Evolutionary conservation across 2,797 vertebrate species (phyloP), one percentile per base, ranked within the genome.

Genomic region (Eutrigla gurnardus): DNA sequence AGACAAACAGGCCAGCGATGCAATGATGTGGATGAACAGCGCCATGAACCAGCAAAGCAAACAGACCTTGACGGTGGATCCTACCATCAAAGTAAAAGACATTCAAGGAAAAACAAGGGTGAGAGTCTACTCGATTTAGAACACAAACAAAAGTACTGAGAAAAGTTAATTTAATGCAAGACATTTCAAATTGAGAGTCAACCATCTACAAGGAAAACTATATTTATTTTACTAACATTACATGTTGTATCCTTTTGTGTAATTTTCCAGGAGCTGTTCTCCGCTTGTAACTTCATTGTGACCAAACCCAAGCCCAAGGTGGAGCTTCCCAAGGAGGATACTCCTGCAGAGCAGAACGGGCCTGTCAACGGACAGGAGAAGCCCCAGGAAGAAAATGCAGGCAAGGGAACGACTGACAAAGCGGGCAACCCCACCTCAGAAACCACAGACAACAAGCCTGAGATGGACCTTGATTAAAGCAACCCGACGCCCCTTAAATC

Each of bases 21-120:
- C 94, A 0, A 98, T 99, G 96, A 96, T 96, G 32, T 99, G 98
- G 98, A 98, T 99, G 97, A 99, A 99, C 89, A 98, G 94, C 65
- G 95, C 96, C 83, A 97, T 99, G 86, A 99, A 99, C 83, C 96
- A 98, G 83, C 98, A 98, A 67, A 97, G 94, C 90, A 99, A 99
- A 91, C 96, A 96, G 87, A 96, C 94, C 90, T 93, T 97, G 79
- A 94, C 95, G 0, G 46, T 93, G 87, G 96, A 97, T 58, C 98
- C 98, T 0, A 81, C 96, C 43, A 86, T 99, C 78, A 98, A 96
- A 92, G 92, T 95, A 57, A 95, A 94, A 86, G 98, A 99, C 18
- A 96, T 99, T 33, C 93, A 95, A 89, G 93, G 95, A 60, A 98
- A 98, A 94, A 96, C 94, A 72, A 98, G 96, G 96, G 98, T 99